phyloP scores from a whole-genome alignment of 2,888 invertebrate genomes.

The Sepiola atlantica region DNA sequence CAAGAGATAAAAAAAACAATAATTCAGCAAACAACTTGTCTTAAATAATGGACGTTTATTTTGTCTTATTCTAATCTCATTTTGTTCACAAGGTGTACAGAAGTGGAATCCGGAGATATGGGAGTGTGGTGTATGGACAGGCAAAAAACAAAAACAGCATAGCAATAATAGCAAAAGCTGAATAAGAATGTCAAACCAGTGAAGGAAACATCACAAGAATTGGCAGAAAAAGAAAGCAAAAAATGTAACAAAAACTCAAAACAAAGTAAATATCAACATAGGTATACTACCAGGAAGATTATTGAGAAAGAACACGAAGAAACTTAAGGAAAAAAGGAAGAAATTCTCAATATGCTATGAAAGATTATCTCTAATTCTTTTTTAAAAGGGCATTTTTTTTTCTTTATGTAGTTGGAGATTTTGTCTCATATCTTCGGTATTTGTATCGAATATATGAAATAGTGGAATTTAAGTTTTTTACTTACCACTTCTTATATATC shows the following conservation, averaged over 20 bases:
- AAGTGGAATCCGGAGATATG: neutral
- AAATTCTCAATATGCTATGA: neutral
- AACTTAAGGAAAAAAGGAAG: neutral
- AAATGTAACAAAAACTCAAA: too few species aligned
- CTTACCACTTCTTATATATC: neutral
- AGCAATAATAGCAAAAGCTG: conserved; percentile 4
- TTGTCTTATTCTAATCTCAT: conserved; percentile 13
- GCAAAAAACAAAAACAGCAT: neutral
- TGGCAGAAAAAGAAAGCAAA: neutral
- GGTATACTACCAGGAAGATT: neutral
- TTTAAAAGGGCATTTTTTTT: neutral
- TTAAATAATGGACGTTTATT: conserved; percentile 22
- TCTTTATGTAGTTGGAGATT: neutral
- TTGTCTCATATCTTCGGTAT: neutral
- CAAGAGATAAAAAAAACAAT: neutral
- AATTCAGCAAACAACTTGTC: neutral
- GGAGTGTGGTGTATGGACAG: neutral
- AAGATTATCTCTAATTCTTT: neutral
- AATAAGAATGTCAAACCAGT: neutral
- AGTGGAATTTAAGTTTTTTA: neutral
- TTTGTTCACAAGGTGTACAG: neutral
- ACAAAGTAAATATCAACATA: neutral
- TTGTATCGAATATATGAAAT: neutral
- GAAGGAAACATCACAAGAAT: conserved; percentile 32
- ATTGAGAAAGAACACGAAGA: neutral